A percentile compares a stretch with the other conserved stretches of the same genome.
phyloP scores from a whole-genome alignment of 2,113 vertebrate species.

The Speoplatyrhinus poulsoni region DNA sequence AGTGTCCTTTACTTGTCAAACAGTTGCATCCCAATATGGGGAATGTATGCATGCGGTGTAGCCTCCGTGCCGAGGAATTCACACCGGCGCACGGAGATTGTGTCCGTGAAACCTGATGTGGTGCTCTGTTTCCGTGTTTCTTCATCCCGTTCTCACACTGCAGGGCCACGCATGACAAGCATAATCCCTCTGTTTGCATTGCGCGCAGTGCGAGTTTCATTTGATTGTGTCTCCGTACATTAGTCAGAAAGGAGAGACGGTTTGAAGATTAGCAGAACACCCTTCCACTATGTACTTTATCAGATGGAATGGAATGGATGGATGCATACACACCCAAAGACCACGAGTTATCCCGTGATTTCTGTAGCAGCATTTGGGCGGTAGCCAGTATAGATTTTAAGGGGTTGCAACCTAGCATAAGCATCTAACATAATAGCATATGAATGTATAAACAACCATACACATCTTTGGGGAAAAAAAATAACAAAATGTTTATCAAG shows the following conservation, averaged over 20 bases:
- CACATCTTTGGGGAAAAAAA: too few species aligned
- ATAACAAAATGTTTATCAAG: too few species aligned
- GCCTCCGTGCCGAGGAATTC: neutral
- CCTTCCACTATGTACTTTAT: too few species aligned
- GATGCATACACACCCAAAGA: too few species aligned
- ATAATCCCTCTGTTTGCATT: conserved; percentile 18
- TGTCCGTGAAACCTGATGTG: conserved; percentile 19
- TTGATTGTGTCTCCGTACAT: conserved; percentile 6
- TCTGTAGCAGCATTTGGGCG: too few species aligned
- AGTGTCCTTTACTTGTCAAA: conserved; percentile 44
- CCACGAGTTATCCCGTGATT: neutral
- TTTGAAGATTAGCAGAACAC: neutral
- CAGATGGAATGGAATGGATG: too few species aligned
- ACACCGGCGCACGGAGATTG: neutral
- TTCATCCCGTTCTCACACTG: conserved; percentile 15
- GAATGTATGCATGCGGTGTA: conserved; percentile 13
- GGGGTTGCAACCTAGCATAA: too few species aligned
- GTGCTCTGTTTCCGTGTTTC: conserved; percentile 5
- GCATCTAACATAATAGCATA: too few species aligned
- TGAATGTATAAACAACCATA: too few species aligned
- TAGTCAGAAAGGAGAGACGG: neutral
- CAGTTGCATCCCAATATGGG: conserved; percentile 42
- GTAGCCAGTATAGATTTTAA: too few species aligned
- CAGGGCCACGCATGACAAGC: conserved; percentile 9
- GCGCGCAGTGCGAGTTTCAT: neutral